Conservation (phyloP, 1,140 invertebrate species). For the Atta texana region DNA sequence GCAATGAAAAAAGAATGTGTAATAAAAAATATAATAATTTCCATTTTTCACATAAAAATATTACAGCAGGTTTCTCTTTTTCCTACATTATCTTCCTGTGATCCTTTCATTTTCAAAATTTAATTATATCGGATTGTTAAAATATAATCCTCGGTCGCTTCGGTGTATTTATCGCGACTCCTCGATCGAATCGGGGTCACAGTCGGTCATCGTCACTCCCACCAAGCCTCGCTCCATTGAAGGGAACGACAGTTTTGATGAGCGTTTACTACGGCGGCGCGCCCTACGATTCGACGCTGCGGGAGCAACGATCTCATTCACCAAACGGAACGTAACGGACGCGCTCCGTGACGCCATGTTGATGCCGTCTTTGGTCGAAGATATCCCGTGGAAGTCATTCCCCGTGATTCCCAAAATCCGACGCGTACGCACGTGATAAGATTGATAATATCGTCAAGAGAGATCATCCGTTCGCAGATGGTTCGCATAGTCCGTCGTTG, state of each 20-base stretch:
- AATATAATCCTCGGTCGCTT: not conserved
- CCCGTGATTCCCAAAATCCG: not conserved
- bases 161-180: not conserved
- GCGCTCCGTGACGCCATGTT: slow-evolving; percentile 65
- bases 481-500: not conserved
- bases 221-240: slow-evolving; percentile 29
- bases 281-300: not conserved
- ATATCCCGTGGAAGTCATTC: not conserved
- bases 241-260: not conserved
- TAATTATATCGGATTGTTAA: not conserved
- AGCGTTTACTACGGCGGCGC: slow-evolving; percentile 32
- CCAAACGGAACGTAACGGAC: slow-evolving; percentile 26
- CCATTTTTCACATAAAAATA: not conserved
- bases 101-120: not conserved
- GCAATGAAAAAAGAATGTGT: not conserved
- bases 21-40: not conserved
- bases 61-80: not conserved
- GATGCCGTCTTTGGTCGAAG: not conserved
- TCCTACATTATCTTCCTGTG: not conserved
- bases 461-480: not conserved
- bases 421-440: not conserved
- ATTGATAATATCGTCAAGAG: not conserved
- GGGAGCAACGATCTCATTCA: slow-evolving; percentile 66
- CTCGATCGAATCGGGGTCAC: slow-evolving; percentile 5
- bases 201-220: slow-evolving; percentile 23